phyloP scores from a whole-genome alignment of 1,140 invertebrate species.

The Cephus cinctus region DNA sequence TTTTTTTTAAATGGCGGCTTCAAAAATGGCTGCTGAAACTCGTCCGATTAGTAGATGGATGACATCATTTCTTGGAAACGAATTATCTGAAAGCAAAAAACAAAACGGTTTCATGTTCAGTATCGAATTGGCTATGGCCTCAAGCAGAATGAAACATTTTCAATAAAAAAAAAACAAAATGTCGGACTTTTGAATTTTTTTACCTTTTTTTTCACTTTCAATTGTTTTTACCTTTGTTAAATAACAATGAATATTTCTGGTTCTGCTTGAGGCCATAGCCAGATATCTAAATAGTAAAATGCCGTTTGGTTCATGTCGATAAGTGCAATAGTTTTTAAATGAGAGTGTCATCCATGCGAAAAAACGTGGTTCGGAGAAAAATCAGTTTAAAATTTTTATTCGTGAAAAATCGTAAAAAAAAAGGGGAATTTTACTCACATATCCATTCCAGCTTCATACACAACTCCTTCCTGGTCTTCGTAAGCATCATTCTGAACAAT shows the following conservation, averaged over 20 bases:
- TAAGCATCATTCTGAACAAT: constrained; percentile 9
- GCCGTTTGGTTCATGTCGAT: constrained; percentile 10
- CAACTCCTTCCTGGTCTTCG: constrained; percentile 1
- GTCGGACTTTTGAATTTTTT: constrained; percentile 15
- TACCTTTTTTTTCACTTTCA: constrained; percentile 12
- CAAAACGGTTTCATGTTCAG: no score
- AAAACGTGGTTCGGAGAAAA: constrained; percentile 17
- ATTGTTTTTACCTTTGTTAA: constrained; percentile 16
- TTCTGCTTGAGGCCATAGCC: constrained; percentile 10
- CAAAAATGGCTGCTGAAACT: no score
- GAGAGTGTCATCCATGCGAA: constrained; percentile 3
- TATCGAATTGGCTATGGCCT: constrained; percentile 15
- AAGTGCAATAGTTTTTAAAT: constrained; percentile 11
- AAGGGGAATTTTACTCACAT: constrained; percentile 6
- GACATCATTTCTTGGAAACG: no score
- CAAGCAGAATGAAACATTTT: no score
- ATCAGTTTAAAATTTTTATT: constrained; percentile 16
- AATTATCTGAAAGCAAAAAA: no score
- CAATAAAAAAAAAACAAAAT: constrained; percentile 16
- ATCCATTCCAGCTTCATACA: constrained; percentile 1
- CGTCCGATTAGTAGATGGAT: no score
- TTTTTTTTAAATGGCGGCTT: no score
- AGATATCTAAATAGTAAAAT: constrained; percentile 14
- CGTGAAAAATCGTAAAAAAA: constrained; percentile 9
- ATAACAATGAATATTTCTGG: constrained; percentile 18